phyloP scores from a whole-genome alignment of 2,113 vertebrate species.

The Girardinichthys multiradiatus region DNA sequence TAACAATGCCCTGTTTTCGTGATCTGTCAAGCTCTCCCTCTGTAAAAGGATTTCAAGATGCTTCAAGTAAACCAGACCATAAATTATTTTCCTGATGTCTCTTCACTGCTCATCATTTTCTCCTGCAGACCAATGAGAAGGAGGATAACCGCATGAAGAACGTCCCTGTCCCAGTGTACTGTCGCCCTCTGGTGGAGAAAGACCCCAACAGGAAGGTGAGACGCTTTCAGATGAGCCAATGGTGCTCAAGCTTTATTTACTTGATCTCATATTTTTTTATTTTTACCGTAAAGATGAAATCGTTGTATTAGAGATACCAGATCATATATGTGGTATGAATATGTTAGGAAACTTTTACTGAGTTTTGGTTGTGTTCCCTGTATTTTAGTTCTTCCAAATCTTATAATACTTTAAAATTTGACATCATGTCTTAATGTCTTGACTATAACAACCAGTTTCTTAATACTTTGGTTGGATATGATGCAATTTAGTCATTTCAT shows the following conservation, averaged over 20 bases:
- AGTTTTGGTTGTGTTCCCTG: background rate
- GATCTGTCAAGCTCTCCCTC: too few species aligned
- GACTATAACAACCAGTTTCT: too few species aligned
- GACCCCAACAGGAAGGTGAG: slow-evolving; percentile 97
- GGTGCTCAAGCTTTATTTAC: background rate
- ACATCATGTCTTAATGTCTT: too few species aligned
- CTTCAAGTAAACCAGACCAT: background rate
- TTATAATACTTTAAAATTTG: too few species aligned
- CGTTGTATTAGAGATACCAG: too few species aligned
- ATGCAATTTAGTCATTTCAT: too few species aligned
- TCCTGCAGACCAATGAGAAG: slow-evolving; percentile 84
- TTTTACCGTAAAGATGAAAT: too few species aligned
- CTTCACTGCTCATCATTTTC: slow-evolving; percentile 25
- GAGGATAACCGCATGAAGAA: slow-evolving; percentile 98
- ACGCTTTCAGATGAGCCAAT: background rate
- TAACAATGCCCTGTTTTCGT: too few species aligned
- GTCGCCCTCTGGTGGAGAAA: slow-evolving; percentile 96
- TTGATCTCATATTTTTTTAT: too few species aligned
- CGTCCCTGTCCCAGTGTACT: slow-evolving; percentile 96
- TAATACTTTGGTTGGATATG: too few species aligned
- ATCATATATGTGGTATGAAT: background rate
- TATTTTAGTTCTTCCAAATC: too few species aligned
- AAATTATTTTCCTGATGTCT: background rate
- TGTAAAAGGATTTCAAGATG: background rate
- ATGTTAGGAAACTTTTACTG: background rate